phyloP scores from a whole-genome alignment of 2,113 vertebrate genomes.

The Lipophrys pholis region DNA sequence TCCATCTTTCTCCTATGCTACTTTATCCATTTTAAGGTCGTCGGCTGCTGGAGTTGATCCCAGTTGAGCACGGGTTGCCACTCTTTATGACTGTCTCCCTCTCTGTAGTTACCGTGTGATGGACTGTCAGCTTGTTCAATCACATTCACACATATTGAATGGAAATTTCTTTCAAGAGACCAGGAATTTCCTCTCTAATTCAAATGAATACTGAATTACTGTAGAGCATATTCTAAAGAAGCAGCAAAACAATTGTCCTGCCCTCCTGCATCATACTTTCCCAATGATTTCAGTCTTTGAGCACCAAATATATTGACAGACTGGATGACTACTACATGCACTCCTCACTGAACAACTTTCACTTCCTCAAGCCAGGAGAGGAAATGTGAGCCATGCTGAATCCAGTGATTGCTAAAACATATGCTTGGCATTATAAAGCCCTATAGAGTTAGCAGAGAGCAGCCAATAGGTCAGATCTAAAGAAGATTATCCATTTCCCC shows the following conservation, averaged over 20 bases:
- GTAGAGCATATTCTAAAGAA: no score
- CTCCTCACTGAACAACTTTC: conserved; percentile 46
- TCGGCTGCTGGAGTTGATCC: no score
- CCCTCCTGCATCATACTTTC: not conserved
- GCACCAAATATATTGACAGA: no score
- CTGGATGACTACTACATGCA: conserved; percentile 18
- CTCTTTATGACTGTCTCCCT: no score
- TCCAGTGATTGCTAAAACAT: conserved; percentile 56
- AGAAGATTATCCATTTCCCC: conserved; percentile 72
- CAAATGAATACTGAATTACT: no score
- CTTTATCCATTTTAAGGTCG: not conserved
- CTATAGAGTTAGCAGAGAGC: conserved; percentile 51
- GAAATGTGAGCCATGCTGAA: conserved; percentile 32
- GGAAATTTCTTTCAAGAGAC: no score
- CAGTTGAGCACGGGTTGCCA: no score
- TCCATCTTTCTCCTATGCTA: not conserved
- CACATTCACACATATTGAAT: no score
- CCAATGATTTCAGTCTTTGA: not conserved
- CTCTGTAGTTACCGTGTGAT: no score
- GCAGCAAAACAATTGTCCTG: not conserved
- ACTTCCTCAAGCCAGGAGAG: conserved; percentile 30
- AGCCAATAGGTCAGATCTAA: conserved; percentile 70
- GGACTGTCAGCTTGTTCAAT: no score
- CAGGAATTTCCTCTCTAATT: no score
- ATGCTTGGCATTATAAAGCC: conserved; percentile 53